Evolutionary conservation across 2,888 invertebrate genomes (phyloP).

Genomic region (Lycocerus yunnanus): DNA sequence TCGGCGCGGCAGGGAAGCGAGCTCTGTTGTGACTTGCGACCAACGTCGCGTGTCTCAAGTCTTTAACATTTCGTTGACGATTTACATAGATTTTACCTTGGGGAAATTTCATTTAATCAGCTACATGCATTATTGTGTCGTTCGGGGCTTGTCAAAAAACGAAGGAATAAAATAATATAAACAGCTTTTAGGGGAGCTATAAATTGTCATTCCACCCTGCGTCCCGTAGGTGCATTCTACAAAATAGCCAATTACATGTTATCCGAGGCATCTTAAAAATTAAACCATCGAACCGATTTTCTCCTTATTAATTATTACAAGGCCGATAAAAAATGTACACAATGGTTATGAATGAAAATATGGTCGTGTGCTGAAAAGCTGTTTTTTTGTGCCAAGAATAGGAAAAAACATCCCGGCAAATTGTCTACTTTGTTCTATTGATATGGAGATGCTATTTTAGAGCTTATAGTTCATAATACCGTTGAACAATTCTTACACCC

Average conservation of each 20-base stretch:
- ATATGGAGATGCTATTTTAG: slow-evolving; percentile 24
- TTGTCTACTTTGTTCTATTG: slow-evolving; percentile 25
- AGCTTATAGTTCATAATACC: slow-evolving; percentile 24
- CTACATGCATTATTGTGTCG: not conserved
- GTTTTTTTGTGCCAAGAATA: not conserved
- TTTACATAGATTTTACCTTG: not conserved
- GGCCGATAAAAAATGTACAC: not conserved
- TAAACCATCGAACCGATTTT: too few species aligned
- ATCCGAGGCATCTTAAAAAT: not conserved
- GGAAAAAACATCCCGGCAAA: slow-evolving; percentile 1
- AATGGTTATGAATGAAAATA: not conserved
- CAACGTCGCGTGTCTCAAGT: not conserved
- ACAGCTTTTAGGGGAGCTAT: not conserved
- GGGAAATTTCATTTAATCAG: not conserved
- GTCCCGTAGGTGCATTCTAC: not conserved
- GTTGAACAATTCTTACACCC: slow-evolving; percentile 25
- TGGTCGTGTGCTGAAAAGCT: slow-evolving; percentile 2
- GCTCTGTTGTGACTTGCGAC: not conserved
- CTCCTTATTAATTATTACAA: too few species aligned
- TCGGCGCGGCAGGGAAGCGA: not conserved
- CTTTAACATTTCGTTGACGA: not conserved
- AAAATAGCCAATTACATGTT: not conserved
- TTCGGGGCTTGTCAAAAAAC: not conserved
- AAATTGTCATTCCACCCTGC: not conserved
- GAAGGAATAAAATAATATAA: not conserved